These are phyloP conservation scores for Aphelinus atriplicis DNA, from an alignment of 1,140 invertebrate genomes.

Conservation along the genomic window DNA sequence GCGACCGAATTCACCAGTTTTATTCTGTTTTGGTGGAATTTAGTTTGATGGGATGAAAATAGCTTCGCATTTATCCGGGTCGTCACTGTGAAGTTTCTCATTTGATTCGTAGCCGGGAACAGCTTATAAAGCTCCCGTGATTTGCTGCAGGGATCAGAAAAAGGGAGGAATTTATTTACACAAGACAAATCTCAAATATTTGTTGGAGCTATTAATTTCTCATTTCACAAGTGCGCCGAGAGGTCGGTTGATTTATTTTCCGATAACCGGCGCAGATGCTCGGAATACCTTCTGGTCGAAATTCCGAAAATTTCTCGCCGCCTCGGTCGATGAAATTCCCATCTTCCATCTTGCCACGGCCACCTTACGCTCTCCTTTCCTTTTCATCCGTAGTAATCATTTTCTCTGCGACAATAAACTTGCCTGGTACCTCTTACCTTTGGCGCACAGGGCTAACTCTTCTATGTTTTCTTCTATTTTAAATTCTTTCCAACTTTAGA, in stretches of 20 bases:
- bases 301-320: constrained; percentile 32
- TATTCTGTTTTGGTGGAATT: no score
- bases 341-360: constrained; percentile 15
- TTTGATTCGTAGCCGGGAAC: no score
- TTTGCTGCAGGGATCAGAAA: background rate
- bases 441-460: background rate
- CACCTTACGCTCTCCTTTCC: constrained; percentile 5
- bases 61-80: no score
- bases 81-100: no score
- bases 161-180: background rate
- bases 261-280: constrained; percentile 23
- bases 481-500: constrained; percentile 18
- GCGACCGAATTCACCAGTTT: no score
- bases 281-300: constrained; percentile 17
- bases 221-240: constrained; percentile 14
- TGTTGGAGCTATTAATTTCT: constrained; percentile 14
- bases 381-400: constrained; percentile 4
- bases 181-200: constrained; percentile 2
- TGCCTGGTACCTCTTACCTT: constrained; percentile 17
- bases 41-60: no score
- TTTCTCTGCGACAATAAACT: constrained; percentile 20
- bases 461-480: background rate
- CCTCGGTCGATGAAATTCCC: constrained; percentile 29
- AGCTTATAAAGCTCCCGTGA: background rate
- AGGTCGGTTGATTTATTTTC: constrained; percentile 23